A percentile compares a stretch with the other conserved stretches of the same genome.
phyloP scores from a whole-genome alignment of 1,140 invertebrate genomes.

The Solenopsis invicta region DNA sequence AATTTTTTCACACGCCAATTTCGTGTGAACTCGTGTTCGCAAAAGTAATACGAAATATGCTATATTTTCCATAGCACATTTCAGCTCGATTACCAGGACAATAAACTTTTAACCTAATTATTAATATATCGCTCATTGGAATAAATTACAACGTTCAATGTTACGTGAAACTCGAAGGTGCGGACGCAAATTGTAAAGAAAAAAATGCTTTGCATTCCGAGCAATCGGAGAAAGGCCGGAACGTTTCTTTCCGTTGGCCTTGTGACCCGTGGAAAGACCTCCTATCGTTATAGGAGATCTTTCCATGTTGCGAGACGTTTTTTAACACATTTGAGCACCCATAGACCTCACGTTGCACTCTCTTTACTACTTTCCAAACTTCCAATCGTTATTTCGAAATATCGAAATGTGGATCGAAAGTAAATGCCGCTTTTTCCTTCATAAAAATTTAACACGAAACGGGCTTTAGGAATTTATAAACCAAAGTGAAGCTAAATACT shows the following conservation, averaged over 20 bases:
- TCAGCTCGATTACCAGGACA: not conserved
- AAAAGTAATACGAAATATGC: not conserved
- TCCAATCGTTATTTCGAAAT: not conserved
- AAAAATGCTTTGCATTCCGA: slow-evolving; percentile 53
- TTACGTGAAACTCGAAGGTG: slow-evolving; percentile 53
- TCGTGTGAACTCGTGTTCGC: not conserved
- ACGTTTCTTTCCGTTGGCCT: slow-evolving; percentile 61
- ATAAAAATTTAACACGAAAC: slow-evolving; percentile 5
- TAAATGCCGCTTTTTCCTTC: not conserved
- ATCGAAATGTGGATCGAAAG: too few relatives aligned
- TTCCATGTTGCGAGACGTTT: not conserved
- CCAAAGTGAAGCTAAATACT: not conserved
- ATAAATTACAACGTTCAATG: not conserved
- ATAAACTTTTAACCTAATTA: not conserved
- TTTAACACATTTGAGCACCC: not conserved
- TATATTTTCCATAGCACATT: too few relatives aligned
- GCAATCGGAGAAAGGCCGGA: slow-evolving; percentile 69
- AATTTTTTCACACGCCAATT: not conserved
- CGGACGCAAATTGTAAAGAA: not conserved
- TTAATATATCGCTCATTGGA: not conserved
- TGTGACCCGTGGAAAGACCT: not conserved
- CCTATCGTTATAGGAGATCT: too few relatives aligned
- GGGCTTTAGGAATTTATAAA: not conserved
- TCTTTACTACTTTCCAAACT: not conserved
- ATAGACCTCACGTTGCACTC: not conserved